phyloP scores from a whole-genome alignment of 1,140 invertebrate genomes.

The Camponotus vicinus region DNA sequence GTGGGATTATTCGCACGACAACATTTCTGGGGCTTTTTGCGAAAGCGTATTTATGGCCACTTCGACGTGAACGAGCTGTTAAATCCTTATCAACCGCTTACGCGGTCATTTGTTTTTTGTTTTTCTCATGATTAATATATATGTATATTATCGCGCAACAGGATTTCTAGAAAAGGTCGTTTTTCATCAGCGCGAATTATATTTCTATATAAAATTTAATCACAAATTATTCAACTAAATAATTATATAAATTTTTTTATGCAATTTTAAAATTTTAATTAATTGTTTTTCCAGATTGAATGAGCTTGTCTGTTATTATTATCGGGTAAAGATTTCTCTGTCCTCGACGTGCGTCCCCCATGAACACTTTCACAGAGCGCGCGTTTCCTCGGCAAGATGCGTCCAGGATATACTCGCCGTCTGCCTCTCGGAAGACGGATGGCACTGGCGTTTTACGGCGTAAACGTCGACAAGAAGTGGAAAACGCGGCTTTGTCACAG shows the following conservation, averaged over 20 bases:
- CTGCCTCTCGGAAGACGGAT: slow-evolving; percentile 71
- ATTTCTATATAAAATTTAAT: no score
- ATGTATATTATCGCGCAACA: background rate
- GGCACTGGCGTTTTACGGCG: slow-evolving; percentile 59
- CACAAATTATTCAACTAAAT: no score
- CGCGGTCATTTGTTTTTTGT: background rate
- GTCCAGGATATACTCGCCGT: slow-evolving; percentile 44
- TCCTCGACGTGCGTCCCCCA: background rate
- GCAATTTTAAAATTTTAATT: no score
- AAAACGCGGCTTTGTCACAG: slow-evolving; percentile 73
- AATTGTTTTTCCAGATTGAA: no score
- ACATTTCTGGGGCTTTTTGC: slow-evolving; percentile 22
- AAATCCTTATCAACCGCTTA: slow-evolving; percentile 8
- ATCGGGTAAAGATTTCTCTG: background rate
- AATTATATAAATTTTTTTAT: no score
- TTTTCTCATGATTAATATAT: background rate
- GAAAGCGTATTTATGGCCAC: slow-evolving; percentile 7
- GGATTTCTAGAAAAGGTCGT: no score
- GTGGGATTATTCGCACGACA: background rate
- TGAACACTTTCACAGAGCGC: no score
- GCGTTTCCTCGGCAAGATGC: background rate
- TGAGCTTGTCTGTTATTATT: background rate
- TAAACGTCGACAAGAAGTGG: slow-evolving; percentile 66
- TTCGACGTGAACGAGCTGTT: background rate
- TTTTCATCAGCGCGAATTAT: no score